Conservation (phyloP, 2,888 invertebrate species). For the Nasonovia ribisnigri region DNA sequence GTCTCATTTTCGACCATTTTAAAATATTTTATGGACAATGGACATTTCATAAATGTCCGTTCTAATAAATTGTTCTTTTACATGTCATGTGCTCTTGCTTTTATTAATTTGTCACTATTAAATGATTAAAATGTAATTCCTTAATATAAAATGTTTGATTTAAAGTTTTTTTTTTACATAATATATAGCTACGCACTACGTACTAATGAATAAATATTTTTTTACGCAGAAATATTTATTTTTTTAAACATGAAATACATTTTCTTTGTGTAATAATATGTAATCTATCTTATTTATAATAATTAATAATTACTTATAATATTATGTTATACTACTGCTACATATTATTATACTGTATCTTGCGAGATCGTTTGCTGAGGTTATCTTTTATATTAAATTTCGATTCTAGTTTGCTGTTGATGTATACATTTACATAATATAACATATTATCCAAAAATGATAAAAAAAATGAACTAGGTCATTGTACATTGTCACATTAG, state of each 20-base stretch:
- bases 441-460: neutral
- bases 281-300: neutral
- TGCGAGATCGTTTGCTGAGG: neutral
- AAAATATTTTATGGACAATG: neutral
- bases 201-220: neutral
- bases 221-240: neutral
- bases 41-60: neutral
- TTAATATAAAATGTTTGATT: too few species aligned
- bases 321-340: too few species aligned
- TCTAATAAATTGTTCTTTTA: too few species aligned
- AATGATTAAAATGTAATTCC: too few species aligned
- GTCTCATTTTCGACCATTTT: neutral
- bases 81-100: too few species aligned
- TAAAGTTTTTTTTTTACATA: too few species aligned
- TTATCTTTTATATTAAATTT: neutral
- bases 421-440: neutral
- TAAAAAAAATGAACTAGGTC: neutral
- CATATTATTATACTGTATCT: too few species aligned
- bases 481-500: neutral
- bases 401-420: neutral
- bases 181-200: too few species aligned
- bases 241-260: neutral
- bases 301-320: neutral
- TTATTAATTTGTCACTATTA: neutral
- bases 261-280: neutral